Percentiles rank a stretch among this genome's conserved stretches.
Conservation (phyloP, 2,113 vertebrate genomes). For the Zapornia atra region DNA sequence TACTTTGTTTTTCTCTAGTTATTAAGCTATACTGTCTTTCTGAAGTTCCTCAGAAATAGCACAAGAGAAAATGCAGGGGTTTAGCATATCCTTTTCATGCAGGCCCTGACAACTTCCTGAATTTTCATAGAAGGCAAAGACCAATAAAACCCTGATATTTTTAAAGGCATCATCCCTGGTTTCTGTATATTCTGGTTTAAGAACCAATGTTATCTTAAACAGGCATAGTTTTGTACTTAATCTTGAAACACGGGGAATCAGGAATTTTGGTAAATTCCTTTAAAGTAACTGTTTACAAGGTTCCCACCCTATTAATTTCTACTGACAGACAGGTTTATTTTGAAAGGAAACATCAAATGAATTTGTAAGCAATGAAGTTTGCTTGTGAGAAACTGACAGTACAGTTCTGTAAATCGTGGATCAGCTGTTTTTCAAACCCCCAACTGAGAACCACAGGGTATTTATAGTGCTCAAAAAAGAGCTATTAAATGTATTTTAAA, state of each 20-base stretch:
- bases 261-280: neutral
- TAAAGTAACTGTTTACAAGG: neutral
- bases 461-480: slow-evolving; percentile 22
- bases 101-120: neutral
- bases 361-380: neutral
- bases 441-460: neutral
- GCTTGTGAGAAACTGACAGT: neutral
- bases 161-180: neutral
- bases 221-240: neutral
- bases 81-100: neutral
- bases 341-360: slow-evolving; percentile 3
- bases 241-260: neutral
- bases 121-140: neutral
- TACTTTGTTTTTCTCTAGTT: neutral
- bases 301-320: neutral
- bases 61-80: neutral
- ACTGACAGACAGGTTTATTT: neutral
- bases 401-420: neutral
- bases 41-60: slow-evolving; percentile 11
- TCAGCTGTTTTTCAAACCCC: slow-evolving; percentile 20
- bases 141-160: neutral
- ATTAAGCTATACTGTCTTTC: neutral
- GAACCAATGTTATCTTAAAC: neutral
- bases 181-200: neutral
- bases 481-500: slow-evolving; percentile 4